Evolutionary conservation across 1,140 invertebrate genomes (phyloP).

Genomic region (Sinonovacula constricta): DNA sequence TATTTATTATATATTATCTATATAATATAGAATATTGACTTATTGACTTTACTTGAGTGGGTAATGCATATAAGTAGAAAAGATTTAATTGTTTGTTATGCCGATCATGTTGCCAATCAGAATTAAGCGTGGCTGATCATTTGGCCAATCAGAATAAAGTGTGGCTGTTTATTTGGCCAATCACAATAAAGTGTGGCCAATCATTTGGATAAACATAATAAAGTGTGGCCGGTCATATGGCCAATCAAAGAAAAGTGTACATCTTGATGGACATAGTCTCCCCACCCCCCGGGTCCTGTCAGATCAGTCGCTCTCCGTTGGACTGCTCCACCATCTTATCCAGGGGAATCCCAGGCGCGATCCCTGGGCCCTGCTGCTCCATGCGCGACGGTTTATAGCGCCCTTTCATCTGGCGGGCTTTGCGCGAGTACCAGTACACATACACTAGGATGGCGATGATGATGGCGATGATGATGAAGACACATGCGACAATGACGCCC

Average conservation of each 20-base stretch:
- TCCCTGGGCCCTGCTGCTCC: not conserved
- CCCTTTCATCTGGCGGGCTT: constrained; percentile 33
- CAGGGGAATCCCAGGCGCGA: constrained; percentile 24
- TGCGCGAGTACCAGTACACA: constrained; percentile 25
- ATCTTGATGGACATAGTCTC: constrained; percentile 7
- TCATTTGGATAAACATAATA: no score
- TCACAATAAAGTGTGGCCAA: no score
- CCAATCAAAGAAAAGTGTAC: constrained; percentile 14
- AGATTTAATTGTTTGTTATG: no score
- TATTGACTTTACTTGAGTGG: no score
- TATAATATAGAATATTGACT: no score
- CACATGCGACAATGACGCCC: constrained; percentile 28
- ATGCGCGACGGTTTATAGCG: constrained; percentile 46
- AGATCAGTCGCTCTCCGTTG: constrained; percentile 40
- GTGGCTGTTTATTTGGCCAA: no score
- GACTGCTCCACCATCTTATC: constrained; percentile 43
- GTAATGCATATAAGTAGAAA: no score
- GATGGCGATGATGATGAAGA: constrained; percentile 47
- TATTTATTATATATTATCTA: no score
- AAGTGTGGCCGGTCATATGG: no score
- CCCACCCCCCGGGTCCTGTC: constrained; percentile 17
- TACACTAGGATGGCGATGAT: constrained; percentile 47
- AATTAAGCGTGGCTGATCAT: no score
- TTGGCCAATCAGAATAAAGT: no score
- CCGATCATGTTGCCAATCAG: no score